A percentile compares a stretch with the other conserved stretches of the same genome.
Evolutionary conservation across 2,113 vertebrate genomes (phyloP).

Genomic region (Salvelinus sp.): DNA sequence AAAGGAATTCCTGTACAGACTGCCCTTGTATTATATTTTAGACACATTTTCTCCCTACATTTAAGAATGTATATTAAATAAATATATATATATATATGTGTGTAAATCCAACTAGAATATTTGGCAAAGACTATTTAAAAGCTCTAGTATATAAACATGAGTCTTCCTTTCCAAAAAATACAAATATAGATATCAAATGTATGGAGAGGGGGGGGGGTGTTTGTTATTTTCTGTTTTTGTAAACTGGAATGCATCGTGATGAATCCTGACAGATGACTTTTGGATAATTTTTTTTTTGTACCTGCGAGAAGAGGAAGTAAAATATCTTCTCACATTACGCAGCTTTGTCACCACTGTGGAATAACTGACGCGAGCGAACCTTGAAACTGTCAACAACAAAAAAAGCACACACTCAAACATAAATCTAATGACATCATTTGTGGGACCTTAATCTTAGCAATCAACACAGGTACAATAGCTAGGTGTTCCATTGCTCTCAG

Average conservation of each 20-base stretch:
- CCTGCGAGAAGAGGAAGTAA: slow-evolving; percentile 51
- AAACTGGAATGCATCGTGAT: slow-evolving; percentile 66
- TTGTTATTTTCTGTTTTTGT: slow-evolving; percentile 61
- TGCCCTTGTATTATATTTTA: slow-evolving; percentile 89
- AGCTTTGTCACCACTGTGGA: slow-evolving; percentile 79
- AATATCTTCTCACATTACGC: slow-evolving; percentile 61
- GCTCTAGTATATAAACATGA: slow-evolving; percentile 84
- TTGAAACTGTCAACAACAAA: slow-evolving; percentile 37
- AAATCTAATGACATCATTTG: slow-evolving; percentile 36
- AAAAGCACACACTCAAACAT: slow-evolving; percentile 57
- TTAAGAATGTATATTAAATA: slow-evolving; percentile 89
- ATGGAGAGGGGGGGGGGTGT: slow-evolving; percentile 19
- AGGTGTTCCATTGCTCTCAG: slow-evolving; percentile 54
- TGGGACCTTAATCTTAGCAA: slow-evolving; percentile 44
- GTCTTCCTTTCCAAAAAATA: slow-evolving; percentile 87
- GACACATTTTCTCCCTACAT: slow-evolving; percentile 83
- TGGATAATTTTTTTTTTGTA: slow-evolving; percentile 43
- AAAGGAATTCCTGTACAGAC: slow-evolving; percentile 85
- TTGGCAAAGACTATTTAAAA: slow-evolving; percentile 79
- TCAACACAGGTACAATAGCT: slow-evolving; percentile 44
- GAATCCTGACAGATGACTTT: slow-evolving; percentile 45
- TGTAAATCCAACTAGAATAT: slow-evolving; percentile 74
- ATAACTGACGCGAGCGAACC: slow-evolving; percentile 62
- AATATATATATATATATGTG: slow-evolving; percentile 49
- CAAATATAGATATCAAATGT: slow-evolving; percentile 75